These are phyloP conservation scores for Rhopalosiphum maidis DNA, from an alignment of 1,140 invertebrate genomes.

Conservation along the genomic window DNA sequence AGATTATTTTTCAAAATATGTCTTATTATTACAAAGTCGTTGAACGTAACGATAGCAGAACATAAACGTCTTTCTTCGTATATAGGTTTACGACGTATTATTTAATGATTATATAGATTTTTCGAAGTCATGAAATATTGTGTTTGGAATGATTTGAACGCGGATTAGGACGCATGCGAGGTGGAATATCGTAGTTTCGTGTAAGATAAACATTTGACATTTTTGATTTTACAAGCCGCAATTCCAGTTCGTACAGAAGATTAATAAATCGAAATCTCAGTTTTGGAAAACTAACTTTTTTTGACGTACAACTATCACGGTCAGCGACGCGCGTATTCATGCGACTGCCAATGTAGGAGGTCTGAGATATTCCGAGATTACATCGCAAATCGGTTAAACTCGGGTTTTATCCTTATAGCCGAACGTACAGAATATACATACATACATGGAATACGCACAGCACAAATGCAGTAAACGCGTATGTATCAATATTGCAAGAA, in stretches of 20 bases:
- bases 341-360: no score
- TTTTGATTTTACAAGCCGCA: not conserved
- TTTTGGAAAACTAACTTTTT: not conserved
- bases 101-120: not conserved
- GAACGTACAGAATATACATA: not conserved
- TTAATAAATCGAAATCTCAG: not conserved
- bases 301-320: not conserved
- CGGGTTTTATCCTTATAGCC: not conserved
- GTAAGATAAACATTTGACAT: conserved; percentile 1
- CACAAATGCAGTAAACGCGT: not conserved
- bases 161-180: not conserved
- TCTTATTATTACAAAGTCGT: not conserved
- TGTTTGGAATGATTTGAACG: not conserved
- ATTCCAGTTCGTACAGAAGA: not conserved
- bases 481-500: not conserved
- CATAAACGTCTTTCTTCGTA: not conserved
- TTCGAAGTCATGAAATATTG: not conserved
- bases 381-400: not conserved
- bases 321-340: not conserved
- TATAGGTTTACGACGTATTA: not conserved
- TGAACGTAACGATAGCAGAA: no score
- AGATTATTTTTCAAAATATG: no score
- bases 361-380: not conserved
- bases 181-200: not conserved
- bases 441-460: not conserved